phyloP scores from a whole-genome alignment of 1,140 invertebrate species.

The Nautilus pompilius region DNA sequence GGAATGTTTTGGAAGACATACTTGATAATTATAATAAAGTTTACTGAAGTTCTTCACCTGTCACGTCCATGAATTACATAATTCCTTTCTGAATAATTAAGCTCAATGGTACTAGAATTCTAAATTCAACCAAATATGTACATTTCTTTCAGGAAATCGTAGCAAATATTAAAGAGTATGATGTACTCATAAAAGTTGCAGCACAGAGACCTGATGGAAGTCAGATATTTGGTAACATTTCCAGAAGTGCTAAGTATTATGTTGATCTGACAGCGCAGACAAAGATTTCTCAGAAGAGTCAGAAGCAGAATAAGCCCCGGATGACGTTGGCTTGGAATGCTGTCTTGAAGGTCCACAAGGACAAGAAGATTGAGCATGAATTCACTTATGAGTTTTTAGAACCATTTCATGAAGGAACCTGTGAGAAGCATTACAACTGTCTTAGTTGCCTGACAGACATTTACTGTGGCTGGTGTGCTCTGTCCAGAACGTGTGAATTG shows the following conservation, averaged over 20 bases:
- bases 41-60: too few relatives aligned
- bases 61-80: too few relatives aligned
- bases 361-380: constrained; percentile 52
- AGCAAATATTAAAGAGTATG: too few relatives aligned
- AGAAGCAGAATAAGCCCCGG: not conserved
- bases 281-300: constrained; percentile 1
- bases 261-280: constrained; percentile 72
- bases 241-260: constrained; percentile 57
- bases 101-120: too few relatives aligned
- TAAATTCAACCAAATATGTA: too few relatives aligned
- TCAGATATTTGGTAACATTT: too few relatives aligned
- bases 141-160: too few relatives aligned
- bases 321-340: not conserved
- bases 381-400: constrained; percentile 88
- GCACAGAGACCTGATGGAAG: too few relatives aligned
- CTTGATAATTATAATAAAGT: too few relatives aligned
- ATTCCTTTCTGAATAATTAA: too few relatives aligned
- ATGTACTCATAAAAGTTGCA: too few relatives aligned
- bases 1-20: too few relatives aligned
- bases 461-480: constrained; percentile 81
- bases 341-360: not conserved
- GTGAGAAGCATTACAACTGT: constrained; percentile 76
- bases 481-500: constrained; percentile 15
- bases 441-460: constrained; percentile 83
- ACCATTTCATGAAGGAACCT: constrained; percentile 67